These are phyloP conservation scores for Tipula confusa DNA, from an alignment of 2,888 invertebrate species.

Conservation along the genomic window DNA sequence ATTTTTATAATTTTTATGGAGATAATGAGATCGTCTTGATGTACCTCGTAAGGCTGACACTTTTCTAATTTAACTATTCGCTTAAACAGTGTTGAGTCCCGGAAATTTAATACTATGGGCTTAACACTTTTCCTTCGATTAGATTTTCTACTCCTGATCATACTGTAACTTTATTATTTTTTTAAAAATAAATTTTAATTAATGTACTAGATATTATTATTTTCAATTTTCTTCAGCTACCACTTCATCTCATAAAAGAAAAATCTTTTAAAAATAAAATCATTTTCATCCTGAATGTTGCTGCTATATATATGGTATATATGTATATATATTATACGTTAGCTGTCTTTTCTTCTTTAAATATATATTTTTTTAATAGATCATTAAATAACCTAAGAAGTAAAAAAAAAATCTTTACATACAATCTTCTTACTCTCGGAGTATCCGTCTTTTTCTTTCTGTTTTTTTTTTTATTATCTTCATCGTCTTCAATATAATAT, in stretches of 20 bases:
- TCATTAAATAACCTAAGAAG: constrained; percentile 20
- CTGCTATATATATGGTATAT: no score
- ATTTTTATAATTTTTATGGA: no score
- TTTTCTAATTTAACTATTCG: no score
- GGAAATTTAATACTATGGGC: no score
- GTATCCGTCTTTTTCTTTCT: neutral
- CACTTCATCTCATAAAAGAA: neutral
- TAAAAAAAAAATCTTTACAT: neutral
- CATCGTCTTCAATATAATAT: neutral
- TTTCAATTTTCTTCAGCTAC: neutral
- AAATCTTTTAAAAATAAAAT: neutral
- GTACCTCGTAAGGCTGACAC: no score
- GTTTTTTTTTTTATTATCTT: neutral
- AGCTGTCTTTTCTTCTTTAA: neutral
- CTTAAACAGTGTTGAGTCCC: no score
- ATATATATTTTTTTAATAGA: constrained; percentile 12
- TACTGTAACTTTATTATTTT: neutral
- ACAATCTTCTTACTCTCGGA: neutral
- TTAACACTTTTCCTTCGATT: no score
- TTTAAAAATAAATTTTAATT: constrained; percentile 8
- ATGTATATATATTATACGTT: neutral
- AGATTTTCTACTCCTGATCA: no score
- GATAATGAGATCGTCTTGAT: no score
- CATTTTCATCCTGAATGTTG: neutral
- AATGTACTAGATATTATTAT: neutral